These are phyloP conservation scores for Coregonus sp. DNA, from an alignment of 2,797 vertebrate genomes.

Conservation along the genomic window DNA sequence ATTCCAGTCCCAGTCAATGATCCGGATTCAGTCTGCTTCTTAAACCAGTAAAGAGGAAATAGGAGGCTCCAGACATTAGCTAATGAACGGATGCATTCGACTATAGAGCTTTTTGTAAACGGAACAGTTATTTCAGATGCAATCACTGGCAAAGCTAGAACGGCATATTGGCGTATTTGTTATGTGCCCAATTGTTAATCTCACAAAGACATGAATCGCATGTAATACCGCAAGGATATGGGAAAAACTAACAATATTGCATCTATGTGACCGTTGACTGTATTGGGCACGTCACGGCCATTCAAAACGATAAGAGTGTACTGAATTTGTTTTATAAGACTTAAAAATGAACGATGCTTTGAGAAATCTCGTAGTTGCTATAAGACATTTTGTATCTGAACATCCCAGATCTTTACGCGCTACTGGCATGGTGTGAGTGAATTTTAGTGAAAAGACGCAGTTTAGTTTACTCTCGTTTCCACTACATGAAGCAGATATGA, in stretches of 20 bases:
- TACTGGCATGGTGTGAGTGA: conserved; percentile 19
- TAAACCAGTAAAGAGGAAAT: not conserved
- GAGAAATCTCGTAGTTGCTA: not conserved
- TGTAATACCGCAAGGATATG: conserved; percentile 37
- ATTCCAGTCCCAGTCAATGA: conserved; percentile 66
- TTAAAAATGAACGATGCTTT: not conserved
- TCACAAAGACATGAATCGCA: not conserved
- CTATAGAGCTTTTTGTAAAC: not conserved
- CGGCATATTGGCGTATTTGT: not conserved
- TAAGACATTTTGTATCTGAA: not conserved
- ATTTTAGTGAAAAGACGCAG: not conserved
- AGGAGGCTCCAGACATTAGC: not conserved
- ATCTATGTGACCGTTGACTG: conserved; percentile 54
- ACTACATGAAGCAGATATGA: not conserved
- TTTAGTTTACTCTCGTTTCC: not conserved
- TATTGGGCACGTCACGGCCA: not conserved
- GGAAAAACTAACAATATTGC: conserved; percentile 44
- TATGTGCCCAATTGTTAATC: conserved; percentile 5
- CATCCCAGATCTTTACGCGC: conserved; percentile 64
- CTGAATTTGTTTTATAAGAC: not conserved
- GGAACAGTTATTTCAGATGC: not conserved
- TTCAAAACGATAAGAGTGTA: not conserved
- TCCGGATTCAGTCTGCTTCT: conserved; percentile 27
- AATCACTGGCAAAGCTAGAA: not conserved
- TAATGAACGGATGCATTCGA: conserved; percentile 15